Evolutionary conservation across 1,140 invertebrate genomes (phyloP).

Genomic region (Meloidogyne exigua): DNA sequence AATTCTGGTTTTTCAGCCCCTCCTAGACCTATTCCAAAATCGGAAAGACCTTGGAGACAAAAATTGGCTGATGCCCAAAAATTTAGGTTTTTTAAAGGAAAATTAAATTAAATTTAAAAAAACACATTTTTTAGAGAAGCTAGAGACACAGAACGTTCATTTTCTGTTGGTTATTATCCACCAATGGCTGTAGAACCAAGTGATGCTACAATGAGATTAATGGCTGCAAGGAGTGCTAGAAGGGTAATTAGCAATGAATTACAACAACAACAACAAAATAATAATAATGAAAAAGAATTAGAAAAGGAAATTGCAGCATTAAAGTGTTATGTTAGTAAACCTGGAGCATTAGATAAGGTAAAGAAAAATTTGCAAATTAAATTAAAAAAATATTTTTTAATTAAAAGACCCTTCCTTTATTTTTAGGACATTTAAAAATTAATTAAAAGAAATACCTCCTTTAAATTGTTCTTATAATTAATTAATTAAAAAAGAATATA

Average conservation of each 20-base stretch:
- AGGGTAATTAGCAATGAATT: background rate
- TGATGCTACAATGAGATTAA: constrained; percentile 6
- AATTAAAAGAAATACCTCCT: too few species aligned
- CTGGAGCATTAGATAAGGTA: constrained; percentile 22
- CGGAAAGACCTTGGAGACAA: constrained; percentile 48
- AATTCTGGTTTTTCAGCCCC: background rate
- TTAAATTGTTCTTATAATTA: too few species aligned
- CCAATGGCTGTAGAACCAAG: background rate
- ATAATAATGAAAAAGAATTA: constrained; percentile 10
- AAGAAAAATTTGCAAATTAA: background rate
- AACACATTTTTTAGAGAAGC: background rate
- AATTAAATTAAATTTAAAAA: background rate
- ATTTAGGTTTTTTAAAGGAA: constrained; percentile 17
- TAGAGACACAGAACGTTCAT: constrained; percentile 1
- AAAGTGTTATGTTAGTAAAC: constrained; percentile 23
- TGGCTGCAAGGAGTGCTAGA: background rate
- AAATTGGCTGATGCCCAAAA: constrained; percentile 40
- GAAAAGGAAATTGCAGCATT: constrained; percentile 25
- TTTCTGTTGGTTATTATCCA: background rate
- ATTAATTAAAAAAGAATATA: too few species aligned
- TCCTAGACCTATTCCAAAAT: constrained; percentile 37
- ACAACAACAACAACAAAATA: constrained; percentile 3
- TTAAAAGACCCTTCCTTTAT: too few species aligned
- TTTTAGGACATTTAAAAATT: too few species aligned
- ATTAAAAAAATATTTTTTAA: too few species aligned